These are phyloP conservation scores for Cheilosia scutellata DNA, from an alignment of 2,888 invertebrate genomes.

Conservation along the genomic window DNA sequence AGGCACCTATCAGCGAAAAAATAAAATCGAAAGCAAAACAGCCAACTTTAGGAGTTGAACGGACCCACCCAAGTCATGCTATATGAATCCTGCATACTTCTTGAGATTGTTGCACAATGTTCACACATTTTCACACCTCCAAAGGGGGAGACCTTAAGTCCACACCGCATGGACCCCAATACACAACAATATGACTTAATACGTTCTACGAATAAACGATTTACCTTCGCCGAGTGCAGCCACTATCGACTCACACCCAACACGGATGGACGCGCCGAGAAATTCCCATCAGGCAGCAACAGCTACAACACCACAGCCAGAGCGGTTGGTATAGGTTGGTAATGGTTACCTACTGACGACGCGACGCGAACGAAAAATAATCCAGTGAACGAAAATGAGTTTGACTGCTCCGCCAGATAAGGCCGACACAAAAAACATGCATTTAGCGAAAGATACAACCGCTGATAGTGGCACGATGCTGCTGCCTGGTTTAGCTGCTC, in stretches of 20 bases:
- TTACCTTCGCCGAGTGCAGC: constrained; percentile 50
- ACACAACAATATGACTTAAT: constrained; percentile 73
- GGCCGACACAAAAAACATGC: constrained; percentile 75
- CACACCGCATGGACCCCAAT: constrained; percentile 45
- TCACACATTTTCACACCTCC: constrained; percentile 75
- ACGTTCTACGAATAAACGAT: constrained; percentile 65
- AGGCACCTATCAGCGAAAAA: constrained; percentile 19
- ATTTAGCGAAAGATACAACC: constrained; percentile 74
- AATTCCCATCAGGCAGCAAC: constrained; percentile 62
- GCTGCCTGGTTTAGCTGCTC: constrained; percentile 65
- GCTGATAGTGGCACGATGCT: constrained; percentile 69
- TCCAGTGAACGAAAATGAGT: constrained; percentile 75
- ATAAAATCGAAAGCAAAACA: constrained; percentile 18
- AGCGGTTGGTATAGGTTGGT: not conserved
- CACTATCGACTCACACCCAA: constrained; percentile 69
- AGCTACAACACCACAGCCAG: constrained; percentile 1
- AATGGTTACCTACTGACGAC: constrained; percentile 7
- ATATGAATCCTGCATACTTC: constrained; percentile 64
- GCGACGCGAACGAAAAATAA: constrained; percentile 63
- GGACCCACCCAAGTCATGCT: constrained; percentile 71
- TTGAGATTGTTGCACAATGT: constrained; percentile 67
- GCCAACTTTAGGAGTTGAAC: constrained; percentile 50
- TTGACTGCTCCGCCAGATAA: constrained; percentile 73
- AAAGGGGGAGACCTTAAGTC: constrained; percentile 30
- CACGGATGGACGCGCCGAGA: constrained; percentile 56